A percentile compares a stretch with the other conserved stretches of the same genome.
Evolutionary conservation across 2,113 vertebrate genomes (phyloP).

Genomic region (Nerophis ophidion): DNA sequence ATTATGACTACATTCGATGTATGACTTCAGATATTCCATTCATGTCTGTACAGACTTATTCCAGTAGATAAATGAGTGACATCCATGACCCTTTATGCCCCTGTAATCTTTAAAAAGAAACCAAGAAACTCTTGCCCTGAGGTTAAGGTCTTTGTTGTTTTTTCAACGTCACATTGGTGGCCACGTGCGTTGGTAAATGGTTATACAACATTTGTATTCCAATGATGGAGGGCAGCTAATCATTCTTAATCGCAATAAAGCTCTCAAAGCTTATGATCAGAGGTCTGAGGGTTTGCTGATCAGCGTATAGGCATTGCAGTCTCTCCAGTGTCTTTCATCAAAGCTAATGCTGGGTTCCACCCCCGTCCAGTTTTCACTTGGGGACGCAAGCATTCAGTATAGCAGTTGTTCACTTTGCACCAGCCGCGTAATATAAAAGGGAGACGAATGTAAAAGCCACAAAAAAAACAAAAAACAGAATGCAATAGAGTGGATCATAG

Average conservation of each 20-base stretch:
- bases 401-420: too few species aligned
- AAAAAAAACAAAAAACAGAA: too few species aligned
- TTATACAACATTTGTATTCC: slow-evolving; percentile 21
- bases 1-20: slow-evolving; percentile 1
- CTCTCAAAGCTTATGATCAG: slow-evolving; percentile 8
- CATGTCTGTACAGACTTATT: slow-evolving; percentile 3
- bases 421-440: too few species aligned
- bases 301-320: not conserved
- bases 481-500: too few species aligned
- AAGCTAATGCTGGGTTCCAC: too few species aligned
- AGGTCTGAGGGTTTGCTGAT: slow-evolving; percentile 18
- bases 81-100: slow-evolving; percentile 10
- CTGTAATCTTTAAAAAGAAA: slow-evolving; percentile 7
- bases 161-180: slow-evolving; percentile 13
- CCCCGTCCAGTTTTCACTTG: too few species aligned
- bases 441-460: too few species aligned
- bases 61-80: slow-evolving; percentile 7
- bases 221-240: not conserved
- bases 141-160: slow-evolving; percentile 1
- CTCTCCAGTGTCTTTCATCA: not conserved
- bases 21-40: slow-evolving; percentile 11
- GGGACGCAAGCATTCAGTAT: too few species aligned
- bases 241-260: slow-evolving; percentile 16
- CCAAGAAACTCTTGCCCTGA: not conserved
- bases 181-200: not conserved